These are phyloP conservation scores for Syrista parreyssii DNA, from an alignment of 2,888 invertebrate genomes.

Conservation along the genomic window DNA sequence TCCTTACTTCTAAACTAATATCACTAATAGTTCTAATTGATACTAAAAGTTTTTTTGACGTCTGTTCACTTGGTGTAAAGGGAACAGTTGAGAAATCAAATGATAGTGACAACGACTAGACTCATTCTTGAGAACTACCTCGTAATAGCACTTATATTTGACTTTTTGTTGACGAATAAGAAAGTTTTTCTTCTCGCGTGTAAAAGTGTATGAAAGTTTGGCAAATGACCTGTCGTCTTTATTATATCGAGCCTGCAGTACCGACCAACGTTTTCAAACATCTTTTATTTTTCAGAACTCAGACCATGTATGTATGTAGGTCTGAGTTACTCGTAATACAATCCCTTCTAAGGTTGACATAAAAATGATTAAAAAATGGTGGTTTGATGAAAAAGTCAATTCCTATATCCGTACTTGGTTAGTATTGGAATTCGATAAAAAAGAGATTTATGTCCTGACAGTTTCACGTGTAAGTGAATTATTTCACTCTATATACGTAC, in stretches of 20 bases:
- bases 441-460: neutral
- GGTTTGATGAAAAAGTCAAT: neutral
- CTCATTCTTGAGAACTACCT: neutral
- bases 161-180: neutral
- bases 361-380: neutral
- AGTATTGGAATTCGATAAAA: neutral
- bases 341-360: neutral
- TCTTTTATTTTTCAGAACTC: no score
- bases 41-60: neutral
- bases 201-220: neutral
- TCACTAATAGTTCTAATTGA: neutral
- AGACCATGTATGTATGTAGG: neutral
- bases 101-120: no score
- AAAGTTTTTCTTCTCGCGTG: neutral
- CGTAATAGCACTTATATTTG: neutral
- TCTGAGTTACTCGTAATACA: neutral
- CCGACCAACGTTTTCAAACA: no score
- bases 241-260: no score
- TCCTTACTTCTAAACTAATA: neutral
- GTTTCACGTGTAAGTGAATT: neutral
- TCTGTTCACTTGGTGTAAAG: neutral
- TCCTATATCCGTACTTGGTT: neutral
- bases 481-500: neutral
- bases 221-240: no score
- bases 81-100: no score